Conservation (phyloP, 2,888 invertebrate genomes). For the Xestia ashworthii region DNA sequence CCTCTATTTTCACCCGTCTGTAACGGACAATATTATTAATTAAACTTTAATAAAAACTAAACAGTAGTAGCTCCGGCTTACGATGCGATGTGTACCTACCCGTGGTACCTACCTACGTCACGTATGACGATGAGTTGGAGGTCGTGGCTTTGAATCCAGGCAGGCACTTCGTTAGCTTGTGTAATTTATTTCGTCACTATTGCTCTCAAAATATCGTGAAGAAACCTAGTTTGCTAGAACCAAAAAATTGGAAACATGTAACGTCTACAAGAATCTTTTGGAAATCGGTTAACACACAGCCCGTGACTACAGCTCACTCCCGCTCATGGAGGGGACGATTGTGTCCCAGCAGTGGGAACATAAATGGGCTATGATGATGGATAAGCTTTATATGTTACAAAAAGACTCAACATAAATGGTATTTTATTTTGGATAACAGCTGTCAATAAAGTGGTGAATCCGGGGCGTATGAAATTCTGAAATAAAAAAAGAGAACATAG, state of each 20-base stretch:
- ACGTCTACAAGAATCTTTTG: neutral
- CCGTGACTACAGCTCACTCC: neutral
- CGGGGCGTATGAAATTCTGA: neutral
- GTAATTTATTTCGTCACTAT: neutral
- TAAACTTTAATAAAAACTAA: neutral
- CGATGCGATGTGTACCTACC: neutral
- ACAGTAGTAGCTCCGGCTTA: neutral
- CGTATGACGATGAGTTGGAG: neutral
- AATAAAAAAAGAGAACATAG: neutral
- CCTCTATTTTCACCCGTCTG: neutral
- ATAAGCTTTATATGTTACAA: neutral
- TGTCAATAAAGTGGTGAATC: neutral
- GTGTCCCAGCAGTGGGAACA: neutral
- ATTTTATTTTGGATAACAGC: neutral
- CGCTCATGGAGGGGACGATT: neutral
- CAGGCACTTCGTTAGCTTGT: neutral
- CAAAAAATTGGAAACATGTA: neutral
- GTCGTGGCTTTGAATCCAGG: neutral
- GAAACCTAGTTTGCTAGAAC: neutral
- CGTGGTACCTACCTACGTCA: too few species aligned
- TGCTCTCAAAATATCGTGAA: neutral
- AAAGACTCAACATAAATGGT: neutral
- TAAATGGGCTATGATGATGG: neutral
- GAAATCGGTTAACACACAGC: neutral
- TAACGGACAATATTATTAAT: too few species aligned